A percentile compares a stretch with the other conserved stretches of the same genome.
Evolutionary conservation across 2,113 vertebrate genomes (phyloP).

Genomic region (Strix uralensis): DNA sequence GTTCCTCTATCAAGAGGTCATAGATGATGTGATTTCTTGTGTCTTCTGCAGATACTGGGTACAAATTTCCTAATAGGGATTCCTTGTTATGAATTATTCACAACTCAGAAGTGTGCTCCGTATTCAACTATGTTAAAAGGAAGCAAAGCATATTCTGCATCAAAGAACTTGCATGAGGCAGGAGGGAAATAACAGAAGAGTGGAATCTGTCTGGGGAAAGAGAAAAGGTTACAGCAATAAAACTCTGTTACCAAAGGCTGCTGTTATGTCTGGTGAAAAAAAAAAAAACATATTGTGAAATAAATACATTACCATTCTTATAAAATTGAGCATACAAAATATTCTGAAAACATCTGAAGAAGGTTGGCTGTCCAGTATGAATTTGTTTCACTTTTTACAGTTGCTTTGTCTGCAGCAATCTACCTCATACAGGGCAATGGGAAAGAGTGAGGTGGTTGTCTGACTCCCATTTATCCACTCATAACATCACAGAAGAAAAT

Average conservation of each 20-base stretch:
- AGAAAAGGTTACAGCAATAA: slow-evolving; percentile 22
- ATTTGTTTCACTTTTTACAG: neutral
- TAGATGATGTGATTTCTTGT: neutral
- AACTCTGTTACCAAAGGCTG: neutral
- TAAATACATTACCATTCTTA: neutral
- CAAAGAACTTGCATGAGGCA: neutral
- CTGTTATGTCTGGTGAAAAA: neutral
- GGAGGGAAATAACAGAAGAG: neutral
- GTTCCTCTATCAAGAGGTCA: slow-evolving; percentile 8
- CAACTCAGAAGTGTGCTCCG: neutral
- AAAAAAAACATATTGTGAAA: neutral
- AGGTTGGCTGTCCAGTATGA: neutral
- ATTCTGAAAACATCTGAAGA: neutral
- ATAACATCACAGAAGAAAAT: neutral
- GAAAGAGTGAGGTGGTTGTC: neutral
- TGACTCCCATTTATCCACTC: neutral
- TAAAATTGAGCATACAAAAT: neutral
- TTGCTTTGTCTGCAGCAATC: neutral
- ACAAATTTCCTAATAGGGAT: neutral
- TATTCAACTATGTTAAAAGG: slow-evolving; percentile 16
- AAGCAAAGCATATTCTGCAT: neutral
- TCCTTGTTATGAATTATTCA: slow-evolving; percentile 23
- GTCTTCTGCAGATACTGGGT: neutral
- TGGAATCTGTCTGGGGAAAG: neutral
- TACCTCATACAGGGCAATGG: neutral